Conservation (phyloP, 2,113 vertebrate species). For the Cariama cristata region DNA sequence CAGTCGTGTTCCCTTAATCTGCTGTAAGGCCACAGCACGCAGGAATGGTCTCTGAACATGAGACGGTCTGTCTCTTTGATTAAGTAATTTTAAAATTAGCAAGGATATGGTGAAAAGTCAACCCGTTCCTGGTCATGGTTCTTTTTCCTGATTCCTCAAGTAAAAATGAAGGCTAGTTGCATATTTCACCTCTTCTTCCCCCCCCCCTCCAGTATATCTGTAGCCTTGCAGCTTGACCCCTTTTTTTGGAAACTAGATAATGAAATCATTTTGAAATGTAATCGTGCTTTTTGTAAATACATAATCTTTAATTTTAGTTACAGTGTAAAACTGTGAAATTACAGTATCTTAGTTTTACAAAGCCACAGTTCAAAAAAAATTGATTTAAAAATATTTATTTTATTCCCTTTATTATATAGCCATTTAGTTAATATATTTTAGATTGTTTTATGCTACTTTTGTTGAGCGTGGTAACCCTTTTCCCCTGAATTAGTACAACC, state of each 20-base stretch:
- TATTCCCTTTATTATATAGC: not conserved
- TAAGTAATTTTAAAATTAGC: not conserved
- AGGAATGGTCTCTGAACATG: not conserved
- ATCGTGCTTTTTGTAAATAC: not conserved
- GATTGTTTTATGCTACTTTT: not conserved
- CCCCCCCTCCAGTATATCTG: not conserved
- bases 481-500: not conserved
- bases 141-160: not conserved
- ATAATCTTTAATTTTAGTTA: not conserved
- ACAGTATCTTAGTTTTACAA: not conserved
- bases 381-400: not conserved
- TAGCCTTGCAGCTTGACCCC: not conserved
- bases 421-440: not conserved
- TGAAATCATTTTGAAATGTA: not conserved
- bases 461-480: not conserved
- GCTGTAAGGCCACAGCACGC: not conserved
- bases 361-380: not conserved
- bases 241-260: not conserved
- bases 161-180: not conserved
- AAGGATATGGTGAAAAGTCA: not conserved
- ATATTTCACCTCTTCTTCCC: not conserved
- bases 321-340: not conserved
- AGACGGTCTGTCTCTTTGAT: not conserved
- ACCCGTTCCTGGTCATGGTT: not conserved
- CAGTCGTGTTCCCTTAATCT: not conserved